A percentile compares a stretch with the other conserved stretches of the same genome.
Conservation (phyloP, 2,888 invertebrate genomes). For the Blera fallax region DNA sequence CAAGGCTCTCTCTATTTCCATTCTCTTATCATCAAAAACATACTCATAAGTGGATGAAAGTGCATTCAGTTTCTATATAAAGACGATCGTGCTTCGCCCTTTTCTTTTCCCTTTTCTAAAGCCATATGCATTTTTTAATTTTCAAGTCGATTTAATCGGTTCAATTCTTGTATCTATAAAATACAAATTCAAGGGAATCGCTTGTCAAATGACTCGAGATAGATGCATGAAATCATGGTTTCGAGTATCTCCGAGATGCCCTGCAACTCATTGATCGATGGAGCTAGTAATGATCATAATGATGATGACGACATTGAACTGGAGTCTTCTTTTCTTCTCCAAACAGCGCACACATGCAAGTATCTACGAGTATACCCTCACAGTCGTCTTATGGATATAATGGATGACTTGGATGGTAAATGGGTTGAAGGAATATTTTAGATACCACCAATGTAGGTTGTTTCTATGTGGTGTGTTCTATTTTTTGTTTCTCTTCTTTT, state of each 20-base stretch:
- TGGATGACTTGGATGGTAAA: constrained; percentile 25
- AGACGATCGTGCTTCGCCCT: no score
- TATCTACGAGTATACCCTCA: neutral
- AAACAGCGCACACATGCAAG: neutral
- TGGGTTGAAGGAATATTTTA: constrained; percentile 35
- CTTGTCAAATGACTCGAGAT: neutral
- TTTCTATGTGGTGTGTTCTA: constrained; percentile 60
- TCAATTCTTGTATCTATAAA: constrained; percentile 48
- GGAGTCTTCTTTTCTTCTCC: neutral
- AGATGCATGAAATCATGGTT: constrained; percentile 21
- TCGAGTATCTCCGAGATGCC: neutral
- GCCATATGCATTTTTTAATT: neutral
- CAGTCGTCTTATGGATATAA: no score
- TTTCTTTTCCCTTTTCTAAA: no score
- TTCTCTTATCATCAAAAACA: no score
- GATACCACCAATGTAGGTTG: constrained; percentile 55
- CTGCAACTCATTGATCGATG: constrained; percentile 57
- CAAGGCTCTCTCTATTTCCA: no score
- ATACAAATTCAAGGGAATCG: constrained; percentile 16
- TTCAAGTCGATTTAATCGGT: constrained; percentile 43
- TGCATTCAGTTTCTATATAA: no score
- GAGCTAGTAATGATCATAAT: constrained; percentile 18
- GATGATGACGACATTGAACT: constrained; percentile 65
- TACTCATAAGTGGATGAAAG: no score
- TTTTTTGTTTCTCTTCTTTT: constrained; percentile 54